Evolutionary conservation across 2,797 vertebrate species (phyloP), one percentile per base, ranked within the genome.

Genomic region (Naso thynnoides): DNA sequence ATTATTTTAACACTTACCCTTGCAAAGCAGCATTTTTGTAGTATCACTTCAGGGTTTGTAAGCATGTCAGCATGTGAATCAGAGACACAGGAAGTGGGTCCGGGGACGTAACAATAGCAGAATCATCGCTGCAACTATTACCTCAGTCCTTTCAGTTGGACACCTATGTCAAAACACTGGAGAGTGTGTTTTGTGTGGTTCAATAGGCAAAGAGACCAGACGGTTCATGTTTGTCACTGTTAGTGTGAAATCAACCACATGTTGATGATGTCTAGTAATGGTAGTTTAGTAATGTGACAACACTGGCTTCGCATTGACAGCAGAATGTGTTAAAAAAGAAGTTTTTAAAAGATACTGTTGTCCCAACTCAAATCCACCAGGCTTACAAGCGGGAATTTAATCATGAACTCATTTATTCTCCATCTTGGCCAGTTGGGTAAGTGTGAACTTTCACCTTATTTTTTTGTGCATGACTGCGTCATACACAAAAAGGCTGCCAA

Each of bases 11-110:
- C 84, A 95, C 96, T 0, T 99, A 99, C 59, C 93, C 96, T 19
- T 99, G 98, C 88, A 95, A 91, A 88, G 96, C 97, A 76, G 97
- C 97, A 0, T 97, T 98, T 91, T 90, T 89, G 63, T 98, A 94
- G 91, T 63, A 47, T 4, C 31, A 55, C 16, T 19, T 48, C 8
- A 45, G 27, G 36, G 42, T 38, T 48, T 36, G 9, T 36, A 10
- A 7, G 33, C 8, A 10, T 36, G 33, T 36, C 33, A 36, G 53
- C 24, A n/a, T 13, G 49, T 44, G 63, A 52, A 41, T 31, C 21
- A 41, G 56, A 24, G 18, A 45, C 42, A 9, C 33, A 58, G 62
- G 11, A 24, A 44, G 62, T 29, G 39, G 54, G 73, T 73, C n/a
- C 42, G 14, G 18, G 4, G 61, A 60, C 27, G 66, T 29, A 52